Conservation (phyloP, 2,888 invertebrate species). For the Brenthis hecate region DNA sequence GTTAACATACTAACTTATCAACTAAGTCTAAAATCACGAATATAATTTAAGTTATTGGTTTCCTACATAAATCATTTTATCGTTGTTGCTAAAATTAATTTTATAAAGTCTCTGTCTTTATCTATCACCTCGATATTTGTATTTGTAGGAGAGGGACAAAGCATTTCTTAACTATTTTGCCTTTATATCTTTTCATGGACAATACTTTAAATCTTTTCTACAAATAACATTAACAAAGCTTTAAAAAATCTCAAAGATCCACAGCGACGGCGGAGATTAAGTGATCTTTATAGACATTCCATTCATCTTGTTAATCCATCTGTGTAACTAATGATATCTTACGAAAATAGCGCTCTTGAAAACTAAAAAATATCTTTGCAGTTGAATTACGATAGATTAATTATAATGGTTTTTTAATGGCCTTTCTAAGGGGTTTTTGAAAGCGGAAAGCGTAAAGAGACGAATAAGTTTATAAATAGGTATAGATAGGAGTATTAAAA, state of each 20-base stretch:
- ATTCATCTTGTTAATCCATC: conserved; percentile 57
- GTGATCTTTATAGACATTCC: conserved; percentile 51
- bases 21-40: too few species aligned
- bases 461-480: too few species aligned
- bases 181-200: neutral
- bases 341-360: conserved; percentile 27
- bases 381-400: conserved; percentile 1
- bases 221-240: conserved; percentile 29
- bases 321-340: conserved; percentile 46
- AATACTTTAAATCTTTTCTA: conserved; percentile 13
- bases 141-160: too few species aligned
- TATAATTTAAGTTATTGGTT: too few species aligned
- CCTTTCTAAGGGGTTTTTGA: neutral
- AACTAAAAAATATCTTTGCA: conserved; percentile 3
- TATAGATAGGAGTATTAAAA: too few species aligned
- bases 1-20: too few species aligned
- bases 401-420: neutral
- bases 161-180: neutral
- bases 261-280: conserved; percentile 53
- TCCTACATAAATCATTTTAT: too few species aligned
- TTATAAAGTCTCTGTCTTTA: too few species aligned
- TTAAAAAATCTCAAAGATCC: conserved; percentile 33
- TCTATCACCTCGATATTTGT: too few species aligned
- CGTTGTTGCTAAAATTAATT: too few species aligned
- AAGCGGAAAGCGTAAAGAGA: neutral